Conservation (phyloP, 2,888 invertebrate species). For the Drosophila anomelani region DNA sequence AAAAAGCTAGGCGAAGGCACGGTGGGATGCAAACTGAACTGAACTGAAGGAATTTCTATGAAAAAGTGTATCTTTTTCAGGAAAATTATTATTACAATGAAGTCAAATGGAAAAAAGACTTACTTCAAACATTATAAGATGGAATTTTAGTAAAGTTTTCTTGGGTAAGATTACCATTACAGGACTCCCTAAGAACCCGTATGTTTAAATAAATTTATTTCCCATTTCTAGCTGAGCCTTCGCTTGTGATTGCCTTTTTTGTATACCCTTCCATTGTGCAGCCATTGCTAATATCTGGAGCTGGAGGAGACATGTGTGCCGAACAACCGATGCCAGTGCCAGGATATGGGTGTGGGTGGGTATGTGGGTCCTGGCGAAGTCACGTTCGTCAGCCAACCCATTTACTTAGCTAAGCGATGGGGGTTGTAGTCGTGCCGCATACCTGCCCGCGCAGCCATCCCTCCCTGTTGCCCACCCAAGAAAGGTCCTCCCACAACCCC, state of each 20-base stretch:
- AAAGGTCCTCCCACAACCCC: conserved; percentile 47
- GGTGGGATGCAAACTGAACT: conserved; percentile 41
- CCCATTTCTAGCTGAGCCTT: not conserved
- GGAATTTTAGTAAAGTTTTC: not conserved
- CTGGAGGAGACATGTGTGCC: conserved; percentile 34
- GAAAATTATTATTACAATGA: not conserved
- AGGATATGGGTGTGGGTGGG: not conserved
- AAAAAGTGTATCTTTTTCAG: not conserved
- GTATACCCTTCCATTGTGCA: conserved; percentile 32
- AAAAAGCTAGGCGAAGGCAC: conserved; percentile 29
- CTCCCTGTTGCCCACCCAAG: conserved; percentile 13
- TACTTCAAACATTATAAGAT: not conserved
- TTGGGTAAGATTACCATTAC: not conserved
- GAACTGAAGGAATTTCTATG: not conserved
- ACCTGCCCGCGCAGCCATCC: conserved; percentile 57
- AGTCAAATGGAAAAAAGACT: not conserved
- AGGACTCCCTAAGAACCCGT: accelerated
- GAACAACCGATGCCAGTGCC: conserved; percentile 43
- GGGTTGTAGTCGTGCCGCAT: conserved; percentile 66
- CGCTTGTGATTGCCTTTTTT: not conserved
- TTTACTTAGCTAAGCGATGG: conserved; percentile 79
- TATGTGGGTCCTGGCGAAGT: conserved; percentile 51
- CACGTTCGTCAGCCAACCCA: conserved; percentile 80
- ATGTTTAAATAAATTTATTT: not conserved
- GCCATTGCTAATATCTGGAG: conserved; percentile 35